phyloP scores from a whole-genome alignment of 64 coral and sea anemone genomes.

The Pocillopora verrucosa region DNA sequence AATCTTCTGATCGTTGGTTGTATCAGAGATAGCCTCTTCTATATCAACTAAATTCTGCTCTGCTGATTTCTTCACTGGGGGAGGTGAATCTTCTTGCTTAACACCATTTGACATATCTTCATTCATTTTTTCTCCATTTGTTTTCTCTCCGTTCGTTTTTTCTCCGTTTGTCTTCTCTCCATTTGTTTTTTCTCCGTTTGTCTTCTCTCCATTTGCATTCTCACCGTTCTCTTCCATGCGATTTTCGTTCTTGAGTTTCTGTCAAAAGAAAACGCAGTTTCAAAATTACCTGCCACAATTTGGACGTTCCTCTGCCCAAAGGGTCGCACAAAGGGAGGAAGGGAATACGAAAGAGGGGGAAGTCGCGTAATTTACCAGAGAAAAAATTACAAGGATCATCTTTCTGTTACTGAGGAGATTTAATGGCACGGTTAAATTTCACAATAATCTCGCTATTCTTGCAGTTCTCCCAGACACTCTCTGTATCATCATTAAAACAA shows the following conservation, averaged over 20 bases:
- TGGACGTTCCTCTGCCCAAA: not conserved
- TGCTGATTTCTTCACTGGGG: slow-evolving; percentile 54
- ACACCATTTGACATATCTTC: slow-evolving; percentile 54
- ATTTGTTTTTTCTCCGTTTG: slow-evolving; percentile 40
- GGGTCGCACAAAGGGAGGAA: not conserved
- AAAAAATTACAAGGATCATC: too few relatives aligned
- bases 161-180: slow-evolving; percentile 42
- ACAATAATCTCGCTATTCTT: too few relatives aligned
- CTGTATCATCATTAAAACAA: too few relatives aligned
- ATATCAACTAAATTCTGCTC: slow-evolving; percentile 74
- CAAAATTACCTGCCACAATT: not conserved
- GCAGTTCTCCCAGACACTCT: too few relatives aligned
- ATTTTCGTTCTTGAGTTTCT: slow-evolving; percentile 42
- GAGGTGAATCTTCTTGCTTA: slow-evolving; percentile 65
- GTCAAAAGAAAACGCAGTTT: not conserved
- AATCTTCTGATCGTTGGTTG: slow-evolving; percentile 75
- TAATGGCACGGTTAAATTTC: too few relatives aligned
- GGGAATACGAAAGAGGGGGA: not conserved
- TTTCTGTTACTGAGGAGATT: too few relatives aligned
- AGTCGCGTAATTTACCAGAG: too few relatives aligned
- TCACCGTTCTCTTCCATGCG: not conserved
- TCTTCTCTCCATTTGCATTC: slow-evolving; percentile 9
- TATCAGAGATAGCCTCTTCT: slow-evolving; percentile 79
- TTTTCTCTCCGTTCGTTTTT: slow-evolving; percentile 32
- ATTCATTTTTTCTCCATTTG: slow-evolving; percentile 53